These are phyloP conservation scores for Lithosia quadra DNA, from an alignment of 2,888 invertebrate species.

Conservation along the genomic window DNA sequence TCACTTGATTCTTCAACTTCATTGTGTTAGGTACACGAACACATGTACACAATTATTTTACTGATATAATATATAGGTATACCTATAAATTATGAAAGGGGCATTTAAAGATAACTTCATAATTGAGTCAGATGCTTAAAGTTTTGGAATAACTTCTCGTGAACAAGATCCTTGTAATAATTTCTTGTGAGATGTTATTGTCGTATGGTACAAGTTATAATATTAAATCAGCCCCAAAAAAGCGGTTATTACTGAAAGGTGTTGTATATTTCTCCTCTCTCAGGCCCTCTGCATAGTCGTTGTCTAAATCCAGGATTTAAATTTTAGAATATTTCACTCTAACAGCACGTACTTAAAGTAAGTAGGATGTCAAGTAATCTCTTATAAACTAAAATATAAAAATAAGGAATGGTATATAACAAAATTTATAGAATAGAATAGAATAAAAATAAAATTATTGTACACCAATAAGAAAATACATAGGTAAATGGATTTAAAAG, in stretches of 20 bases:
- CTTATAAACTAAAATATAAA: no score
- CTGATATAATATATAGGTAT: neutral
- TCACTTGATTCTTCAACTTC: neutral
- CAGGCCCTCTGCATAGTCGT: no score
- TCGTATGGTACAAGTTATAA: conserved; percentile 52
- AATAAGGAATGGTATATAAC: no score
- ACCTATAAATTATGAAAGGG: conserved; percentile 27
- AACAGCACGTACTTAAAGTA: no score
- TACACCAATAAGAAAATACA: no score
- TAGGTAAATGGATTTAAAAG: no score
- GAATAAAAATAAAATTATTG: no score
- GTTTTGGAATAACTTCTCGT: conserved; percentile 62
- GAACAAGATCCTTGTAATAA: conserved; percentile 67
- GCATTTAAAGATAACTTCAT: conserved; percentile 55
- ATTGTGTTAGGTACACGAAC: neutral
- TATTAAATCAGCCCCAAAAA: neutral
- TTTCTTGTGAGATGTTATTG: conserved; percentile 50
- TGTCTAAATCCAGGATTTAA: no score
- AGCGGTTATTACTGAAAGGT: neutral
- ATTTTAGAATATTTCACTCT: no score
- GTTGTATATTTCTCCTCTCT: no score
- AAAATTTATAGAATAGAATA: no score
- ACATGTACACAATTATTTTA: neutral
- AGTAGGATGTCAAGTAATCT: no score
- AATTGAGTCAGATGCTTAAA: conserved; percentile 61